Percentiles rank a stretch among this genome's conserved stretches.
Evolutionary conservation across 2,113 vertebrate genomes (phyloP).

Genomic region (Lipophrys pholis): DNA sequence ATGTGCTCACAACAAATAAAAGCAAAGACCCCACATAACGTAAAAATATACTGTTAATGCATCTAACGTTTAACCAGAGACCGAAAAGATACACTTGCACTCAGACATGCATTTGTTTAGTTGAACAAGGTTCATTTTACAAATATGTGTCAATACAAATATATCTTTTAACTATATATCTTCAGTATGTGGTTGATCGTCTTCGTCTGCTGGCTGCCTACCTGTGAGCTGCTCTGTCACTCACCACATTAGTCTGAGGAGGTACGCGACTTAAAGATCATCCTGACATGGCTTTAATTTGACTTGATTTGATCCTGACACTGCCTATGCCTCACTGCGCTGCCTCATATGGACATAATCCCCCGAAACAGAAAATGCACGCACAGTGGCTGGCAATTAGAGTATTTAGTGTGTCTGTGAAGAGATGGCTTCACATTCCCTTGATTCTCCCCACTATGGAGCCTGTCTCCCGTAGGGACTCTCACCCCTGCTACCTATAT

Average conservation of each 20-base stretch:
- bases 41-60: too few species aligned
- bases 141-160: not conserved
- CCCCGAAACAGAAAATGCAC: conserved; percentile 36
- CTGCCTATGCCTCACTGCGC: conserved; percentile 44
- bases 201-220: conserved; percentile 3
- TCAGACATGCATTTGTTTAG: not conserved
- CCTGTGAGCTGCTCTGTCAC: conserved; percentile 19
- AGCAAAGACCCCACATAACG: too few species aligned
- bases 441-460: conserved; percentile 39
- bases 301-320: conserved; percentile 53
- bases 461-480: conserved; percentile 47
- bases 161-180: not conserved
- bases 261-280: conserved; percentile 22
- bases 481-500: conserved; percentile 44
- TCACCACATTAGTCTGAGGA: conserved; percentile 20
- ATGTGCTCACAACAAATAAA: too few species aligned
- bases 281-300: conserved; percentile 56
- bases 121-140: not conserved
- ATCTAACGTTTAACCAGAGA: too few species aligned
- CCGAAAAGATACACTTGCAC: too few species aligned
- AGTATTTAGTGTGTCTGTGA: conserved; percentile 41
- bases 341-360: conserved; percentile 58
- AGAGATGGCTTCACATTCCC: conserved; percentile 57
- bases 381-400: conserved; percentile 46
- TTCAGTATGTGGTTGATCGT: too few species aligned